A percentile compares a stretch with the other conserved stretches of the same genome.
These are phyloP conservation scores for Synergus laeviventris DNA, from an alignment of 2,888 invertebrate genomes.

Conservation along the genomic window DNA sequence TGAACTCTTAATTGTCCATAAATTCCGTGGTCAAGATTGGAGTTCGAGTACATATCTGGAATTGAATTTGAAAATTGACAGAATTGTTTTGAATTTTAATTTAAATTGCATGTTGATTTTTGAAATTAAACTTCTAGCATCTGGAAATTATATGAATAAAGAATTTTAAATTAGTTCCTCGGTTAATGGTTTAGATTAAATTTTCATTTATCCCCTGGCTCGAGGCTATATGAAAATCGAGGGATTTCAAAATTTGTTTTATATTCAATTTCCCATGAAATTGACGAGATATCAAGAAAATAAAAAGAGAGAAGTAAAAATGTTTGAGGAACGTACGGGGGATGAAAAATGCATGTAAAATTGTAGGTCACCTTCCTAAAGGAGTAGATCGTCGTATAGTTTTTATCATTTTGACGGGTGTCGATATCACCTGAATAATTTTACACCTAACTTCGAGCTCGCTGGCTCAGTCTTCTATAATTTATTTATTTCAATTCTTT, in stretches of 20 bases:
- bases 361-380: slow-evolving; percentile 8
- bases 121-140: not conserved
- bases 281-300: not conserved
- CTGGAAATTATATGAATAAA: not conserved
- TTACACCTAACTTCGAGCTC: not conserved
- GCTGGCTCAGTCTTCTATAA: not conserved
- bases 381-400: not conserved
- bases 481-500: not conserved
- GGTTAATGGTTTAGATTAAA: not conserved
- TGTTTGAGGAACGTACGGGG: not conserved
- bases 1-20: too few relatives aligned
- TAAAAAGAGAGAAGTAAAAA: not conserved
- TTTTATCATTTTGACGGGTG: not conserved
- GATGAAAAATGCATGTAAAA: not conserved
- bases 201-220: slow-evolving; percentile 3
- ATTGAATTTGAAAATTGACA: not conserved
- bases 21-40: too few relatives aligned
- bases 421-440: slow-evolving; percentile 6
- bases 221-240: not conserved
- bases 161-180: slow-evolving; percentile 21
- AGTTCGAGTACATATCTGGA: not conserved
- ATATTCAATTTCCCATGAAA: not conserved
- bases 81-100: not conserved
- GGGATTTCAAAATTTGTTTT: not conserved
- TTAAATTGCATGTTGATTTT: not conserved